Conservation (phyloP, 2,113 vertebrate genomes). For the Crotalus viridis region DNA sequence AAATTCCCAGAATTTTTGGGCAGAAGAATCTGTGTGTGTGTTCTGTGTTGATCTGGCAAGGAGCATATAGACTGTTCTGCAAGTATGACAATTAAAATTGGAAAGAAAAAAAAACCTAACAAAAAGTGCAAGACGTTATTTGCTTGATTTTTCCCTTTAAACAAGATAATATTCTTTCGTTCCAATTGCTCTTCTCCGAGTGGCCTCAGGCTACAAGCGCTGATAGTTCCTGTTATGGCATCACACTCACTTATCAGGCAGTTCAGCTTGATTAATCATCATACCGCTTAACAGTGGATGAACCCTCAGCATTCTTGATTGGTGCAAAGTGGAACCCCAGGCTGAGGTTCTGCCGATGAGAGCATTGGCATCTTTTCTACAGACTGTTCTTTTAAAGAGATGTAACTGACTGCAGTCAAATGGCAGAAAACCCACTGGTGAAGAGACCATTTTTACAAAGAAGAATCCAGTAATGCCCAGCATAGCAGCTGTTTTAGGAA, state of each 20-base stretch:
- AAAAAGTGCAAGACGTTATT: constrained; percentile 49
- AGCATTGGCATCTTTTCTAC: constrained; percentile 49
- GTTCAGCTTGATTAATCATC: constrained; percentile 46
- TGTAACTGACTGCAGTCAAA: constrained; percentile 33
- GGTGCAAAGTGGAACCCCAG: constrained; percentile 28
- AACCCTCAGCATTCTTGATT: constrained; percentile 60
- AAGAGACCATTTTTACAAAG: constrained; percentile 53
- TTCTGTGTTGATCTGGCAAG: constrained; percentile 58
- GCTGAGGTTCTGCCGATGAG: constrained; percentile 57
- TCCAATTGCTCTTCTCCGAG: constrained; percentile 29
- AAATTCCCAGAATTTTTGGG: constrained; percentile 36
- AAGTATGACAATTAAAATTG: constrained; percentile 39
- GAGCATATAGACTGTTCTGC: constrained; percentile 37
- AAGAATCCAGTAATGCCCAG: constrained; percentile 52
- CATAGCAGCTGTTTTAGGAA: constrained; percentile 54
- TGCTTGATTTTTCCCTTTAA: constrained; percentile 31
- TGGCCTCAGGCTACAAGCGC: constrained; percentile 19
- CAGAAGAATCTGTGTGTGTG: constrained; percentile 28
- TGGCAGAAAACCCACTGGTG: constrained; percentile 23
- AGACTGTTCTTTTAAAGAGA: constrained; percentile 49
- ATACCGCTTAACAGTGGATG: constrained; percentile 44
- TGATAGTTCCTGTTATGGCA: constrained; percentile 38
- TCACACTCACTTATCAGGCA: constrained; percentile 43
- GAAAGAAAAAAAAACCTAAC: constrained; percentile 26
- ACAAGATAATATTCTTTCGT: constrained; percentile 44